Conservation (phyloP, 2,113 vertebrate genomes). For the Pseudonaja textilis region DNA sequence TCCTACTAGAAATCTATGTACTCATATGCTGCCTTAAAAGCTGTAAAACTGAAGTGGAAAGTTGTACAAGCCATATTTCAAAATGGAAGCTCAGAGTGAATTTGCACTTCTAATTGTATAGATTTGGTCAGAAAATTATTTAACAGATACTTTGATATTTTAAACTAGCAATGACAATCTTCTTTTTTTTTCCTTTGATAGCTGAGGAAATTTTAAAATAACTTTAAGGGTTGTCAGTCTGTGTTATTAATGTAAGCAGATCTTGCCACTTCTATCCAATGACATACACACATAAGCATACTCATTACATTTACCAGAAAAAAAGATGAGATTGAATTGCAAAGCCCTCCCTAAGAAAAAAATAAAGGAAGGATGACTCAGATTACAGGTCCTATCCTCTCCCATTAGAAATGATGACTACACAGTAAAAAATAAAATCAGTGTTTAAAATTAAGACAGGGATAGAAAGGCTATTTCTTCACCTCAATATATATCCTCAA, state of each 20-base stretch:
- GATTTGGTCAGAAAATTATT: slow-evolving; percentile 22
- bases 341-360: neutral
- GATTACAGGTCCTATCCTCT: neutral
- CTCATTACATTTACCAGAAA: neutral
- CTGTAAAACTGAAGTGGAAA: neutral
- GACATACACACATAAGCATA: slow-evolving; percentile 2
- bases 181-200: slow-evolving; percentile 7
- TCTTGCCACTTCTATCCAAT: neutral
- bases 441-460: neutral
- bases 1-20: neutral
- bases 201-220: slow-evolving; percentile 4
- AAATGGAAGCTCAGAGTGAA: neutral
- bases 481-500: neutral
- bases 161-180: neutral
- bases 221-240: slow-evolving; percentile 6
- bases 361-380: neutral
- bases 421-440: neutral
- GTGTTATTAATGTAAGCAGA: neutral
- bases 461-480: neutral
- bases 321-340: neutral
- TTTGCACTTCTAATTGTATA: slow-evolving; percentile 36
- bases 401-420: neutral
- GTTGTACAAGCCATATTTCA: slow-evolving; percentile 4
- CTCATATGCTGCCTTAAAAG: slow-evolving; percentile 1
- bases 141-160: slow-evolving; percentile 16